phyloP scores from a whole-genome alignment of 2,888 invertebrate species.

The Protula sp. region DNA sequence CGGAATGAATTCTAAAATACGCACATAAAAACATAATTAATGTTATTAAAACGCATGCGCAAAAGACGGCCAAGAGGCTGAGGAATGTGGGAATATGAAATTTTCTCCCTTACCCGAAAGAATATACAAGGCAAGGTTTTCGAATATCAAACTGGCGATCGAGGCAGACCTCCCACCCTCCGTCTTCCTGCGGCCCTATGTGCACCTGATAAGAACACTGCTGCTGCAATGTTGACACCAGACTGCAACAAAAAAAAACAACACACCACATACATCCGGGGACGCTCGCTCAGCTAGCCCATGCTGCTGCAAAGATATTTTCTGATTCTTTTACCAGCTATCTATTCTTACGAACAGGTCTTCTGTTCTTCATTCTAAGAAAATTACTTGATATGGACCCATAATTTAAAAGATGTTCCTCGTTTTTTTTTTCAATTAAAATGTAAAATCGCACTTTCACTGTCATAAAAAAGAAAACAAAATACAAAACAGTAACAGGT shows the following conservation, averaged over 20 bases:
- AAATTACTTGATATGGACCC: too few species aligned
- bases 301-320: background rate
- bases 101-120: constrained; percentile 42
- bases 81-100: too few species aligned
- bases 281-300: background rate
- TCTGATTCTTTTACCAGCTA: background rate
- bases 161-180: constrained; percentile 50
- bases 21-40: too few species aligned
- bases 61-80: too few species aligned
- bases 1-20: too few species aligned
- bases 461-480: too few species aligned
- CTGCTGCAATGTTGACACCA: constrained; percentile 9
- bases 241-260: constrained; percentile 9
- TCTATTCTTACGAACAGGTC: too few species aligned
- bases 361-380: too few species aligned
- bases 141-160: constrained; percentile 36
- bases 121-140: constrained; percentile 42
- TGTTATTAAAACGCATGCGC: too few species aligned
- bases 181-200: constrained; percentile 43
- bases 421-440: background rate
- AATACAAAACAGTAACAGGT: too few species aligned
- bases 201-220: constrained; percentile 22
- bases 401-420: background rate
- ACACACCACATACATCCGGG: background rate
- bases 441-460: too few species aligned